A percentile compares a stretch with the other conserved stretches of the same genome.
phyloP scores from a whole-genome alignment of 2,797 vertebrate genomes.

The Hypotaenidia philippensis region DNA sequence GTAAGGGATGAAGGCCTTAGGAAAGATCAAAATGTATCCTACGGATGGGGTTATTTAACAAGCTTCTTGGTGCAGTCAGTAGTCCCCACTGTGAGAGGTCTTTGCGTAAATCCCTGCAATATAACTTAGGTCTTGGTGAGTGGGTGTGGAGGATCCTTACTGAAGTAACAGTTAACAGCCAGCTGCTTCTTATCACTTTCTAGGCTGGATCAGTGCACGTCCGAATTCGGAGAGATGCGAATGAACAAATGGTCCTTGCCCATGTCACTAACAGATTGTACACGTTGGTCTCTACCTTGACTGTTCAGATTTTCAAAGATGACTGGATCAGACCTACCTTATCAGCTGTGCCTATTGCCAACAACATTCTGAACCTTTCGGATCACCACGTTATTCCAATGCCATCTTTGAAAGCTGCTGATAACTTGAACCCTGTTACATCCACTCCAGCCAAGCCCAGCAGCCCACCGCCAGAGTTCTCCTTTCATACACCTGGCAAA shows the following conservation, averaged over 20 bases:
- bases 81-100: neutral
- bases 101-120: neutral
- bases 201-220: conserved; percentile 97
- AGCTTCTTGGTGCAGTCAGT: neutral
- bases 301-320: conserved; percentile 97
- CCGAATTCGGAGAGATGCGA: conserved; percentile 95
- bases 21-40: neutral
- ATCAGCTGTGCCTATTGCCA: conserved; percentile 83
- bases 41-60: neutral
- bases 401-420: conserved; percentile 74
- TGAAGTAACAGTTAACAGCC: neutral
- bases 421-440: conserved; percentile 84
- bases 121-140: neutral
- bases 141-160: neutral
- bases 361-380: conserved; percentile 82
- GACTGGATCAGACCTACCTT: conserved; percentile 92
- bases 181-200: conserved; percentile 33
- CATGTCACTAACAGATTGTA: conserved; percentile 94
- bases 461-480: conserved; percentile 94
- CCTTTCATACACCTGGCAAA: conserved; percentile 92
- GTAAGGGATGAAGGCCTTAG: accelerated
- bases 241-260: conserved; percentile 97
- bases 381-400: conserved; percentile 82
- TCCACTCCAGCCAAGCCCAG: conserved; percentile 92
- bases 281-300: conserved; percentile 90